Percentiles rank a stretch among this genome's conserved stretches.
Conservation (phyloP, 2,113 vertebrate species). For the Cyanoramphus novaezelandiae region DNA sequence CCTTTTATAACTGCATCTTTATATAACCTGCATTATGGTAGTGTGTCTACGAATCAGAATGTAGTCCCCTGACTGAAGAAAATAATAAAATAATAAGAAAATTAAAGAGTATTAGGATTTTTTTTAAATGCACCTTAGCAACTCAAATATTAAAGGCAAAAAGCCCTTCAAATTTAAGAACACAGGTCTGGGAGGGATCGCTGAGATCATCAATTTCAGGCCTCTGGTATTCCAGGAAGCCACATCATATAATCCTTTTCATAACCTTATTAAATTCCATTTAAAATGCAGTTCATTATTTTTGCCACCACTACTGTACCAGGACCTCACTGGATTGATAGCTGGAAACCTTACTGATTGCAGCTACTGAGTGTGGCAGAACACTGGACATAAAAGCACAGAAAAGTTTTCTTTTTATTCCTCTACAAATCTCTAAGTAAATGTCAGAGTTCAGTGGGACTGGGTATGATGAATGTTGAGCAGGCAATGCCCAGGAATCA, state of each 20-base stretch:
- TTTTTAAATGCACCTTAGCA: background rate
- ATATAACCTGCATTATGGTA: background rate
- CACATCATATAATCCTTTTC: background rate
- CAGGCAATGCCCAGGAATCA: background rate
- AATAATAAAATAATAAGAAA: background rate
- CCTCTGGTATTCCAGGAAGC: background rate
- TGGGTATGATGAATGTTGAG: background rate
- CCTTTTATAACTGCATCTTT: background rate
- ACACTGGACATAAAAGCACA: background rate
- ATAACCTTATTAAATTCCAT: conserved; percentile 11
- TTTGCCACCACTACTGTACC: background rate
- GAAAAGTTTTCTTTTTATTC: background rate
- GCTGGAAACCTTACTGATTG: background rate
- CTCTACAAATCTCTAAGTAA: background rate
- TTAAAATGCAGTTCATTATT: conserved; percentile 30
- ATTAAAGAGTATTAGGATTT: background rate
- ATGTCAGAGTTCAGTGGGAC: background rate
- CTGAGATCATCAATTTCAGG: background rate
- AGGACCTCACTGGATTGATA: background rate
- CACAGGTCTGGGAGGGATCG: background rate
- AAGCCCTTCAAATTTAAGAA: background rate
- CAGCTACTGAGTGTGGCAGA: background rate
- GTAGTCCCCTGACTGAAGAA: background rate
- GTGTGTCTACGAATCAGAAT: background rate
- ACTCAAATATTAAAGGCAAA: background rate